A percentile compares a stretch with the other conserved stretches of the same genome.
These are phyloP conservation scores for Dromaius novaehollandiae DNA, from an alignment of 2,113 vertebrate species.

Conservation along the genomic window DNA sequence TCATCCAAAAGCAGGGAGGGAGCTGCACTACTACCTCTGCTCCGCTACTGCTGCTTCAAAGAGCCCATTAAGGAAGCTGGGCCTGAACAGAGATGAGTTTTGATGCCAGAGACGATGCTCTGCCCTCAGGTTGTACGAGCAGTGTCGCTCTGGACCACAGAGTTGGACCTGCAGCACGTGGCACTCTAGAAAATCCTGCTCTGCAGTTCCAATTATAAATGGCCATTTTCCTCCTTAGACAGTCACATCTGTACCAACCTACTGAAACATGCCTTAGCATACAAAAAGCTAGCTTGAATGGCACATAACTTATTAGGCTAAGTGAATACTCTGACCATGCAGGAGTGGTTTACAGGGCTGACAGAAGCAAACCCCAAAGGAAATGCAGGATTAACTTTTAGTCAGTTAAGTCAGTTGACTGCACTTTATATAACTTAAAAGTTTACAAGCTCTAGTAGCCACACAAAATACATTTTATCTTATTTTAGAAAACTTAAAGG, in stretches of 20 bases:
- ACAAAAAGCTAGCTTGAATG: not conserved
- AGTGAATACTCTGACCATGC: not conserved
- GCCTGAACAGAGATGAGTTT: not conserved
- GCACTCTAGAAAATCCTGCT: not conserved
- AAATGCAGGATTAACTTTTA: not conserved
- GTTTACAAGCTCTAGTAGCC: not conserved
- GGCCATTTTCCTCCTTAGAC: not conserved
- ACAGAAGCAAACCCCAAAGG: not conserved
- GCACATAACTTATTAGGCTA: not conserved
- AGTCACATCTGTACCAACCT: not conserved
- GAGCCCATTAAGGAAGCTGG: not conserved
- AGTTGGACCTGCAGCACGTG: not conserved
- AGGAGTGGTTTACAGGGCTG: not conserved
- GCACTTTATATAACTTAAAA: not conserved
- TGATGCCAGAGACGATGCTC: not conserved
- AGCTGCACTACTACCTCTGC: not conserved
- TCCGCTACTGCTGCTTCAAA: not conserved
- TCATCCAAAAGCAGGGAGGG: constrained; percentile 21
- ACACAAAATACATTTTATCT: not conserved
- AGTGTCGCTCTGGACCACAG: not conserved
- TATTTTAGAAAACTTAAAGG: not conserved
- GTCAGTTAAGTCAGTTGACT: not conserved
- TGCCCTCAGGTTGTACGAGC: not conserved
- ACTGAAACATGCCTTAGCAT: not conserved
- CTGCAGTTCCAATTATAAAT: not conserved